These are phyloP conservation scores for Myotis planiceps DNA, from an alignment of 2,797 vertebrate genomes.

Conservation along the genomic window DNA sequence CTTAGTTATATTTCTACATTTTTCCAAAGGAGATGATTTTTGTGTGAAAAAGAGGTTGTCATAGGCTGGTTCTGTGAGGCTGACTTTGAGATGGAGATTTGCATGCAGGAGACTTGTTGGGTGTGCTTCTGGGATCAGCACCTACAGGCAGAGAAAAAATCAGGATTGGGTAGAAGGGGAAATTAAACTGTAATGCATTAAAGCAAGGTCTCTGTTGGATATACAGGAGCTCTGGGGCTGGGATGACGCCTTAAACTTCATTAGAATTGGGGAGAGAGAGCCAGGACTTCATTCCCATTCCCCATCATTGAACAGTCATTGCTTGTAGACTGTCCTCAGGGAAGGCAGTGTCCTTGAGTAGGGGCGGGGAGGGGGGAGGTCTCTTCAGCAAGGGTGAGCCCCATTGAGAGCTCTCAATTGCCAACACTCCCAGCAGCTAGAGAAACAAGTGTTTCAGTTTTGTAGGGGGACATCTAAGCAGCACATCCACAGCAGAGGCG, in stretches of 20 bases:
- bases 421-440: not conserved
- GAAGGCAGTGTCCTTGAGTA: not conserved
- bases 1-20: slow-evolving; percentile 40
- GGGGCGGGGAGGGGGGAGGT: not conserved
- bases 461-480: not conserved
- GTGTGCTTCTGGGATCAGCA: not conserved
- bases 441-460: not conserved
- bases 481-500: rapidly evolving
- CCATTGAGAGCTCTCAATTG: not conserved
- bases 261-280: not conserved
- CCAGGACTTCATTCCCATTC: not conserved
- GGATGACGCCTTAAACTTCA: not conserved
- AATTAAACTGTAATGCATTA: not conserved
- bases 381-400: not conserved
- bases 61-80: not conserved
- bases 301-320: not conserved
- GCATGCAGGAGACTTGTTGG: not conserved
- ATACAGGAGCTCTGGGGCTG: not conserved
- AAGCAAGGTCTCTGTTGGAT: not conserved
- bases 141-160: not conserved
- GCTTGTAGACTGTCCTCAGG: not conserved
- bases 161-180: not conserved
- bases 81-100: not conserved
- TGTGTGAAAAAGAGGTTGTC: not conserved
- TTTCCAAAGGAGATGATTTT: not conserved